Conservation (phyloP, 2,113 vertebrate species). For the Otolemur garnettii region DNA sequence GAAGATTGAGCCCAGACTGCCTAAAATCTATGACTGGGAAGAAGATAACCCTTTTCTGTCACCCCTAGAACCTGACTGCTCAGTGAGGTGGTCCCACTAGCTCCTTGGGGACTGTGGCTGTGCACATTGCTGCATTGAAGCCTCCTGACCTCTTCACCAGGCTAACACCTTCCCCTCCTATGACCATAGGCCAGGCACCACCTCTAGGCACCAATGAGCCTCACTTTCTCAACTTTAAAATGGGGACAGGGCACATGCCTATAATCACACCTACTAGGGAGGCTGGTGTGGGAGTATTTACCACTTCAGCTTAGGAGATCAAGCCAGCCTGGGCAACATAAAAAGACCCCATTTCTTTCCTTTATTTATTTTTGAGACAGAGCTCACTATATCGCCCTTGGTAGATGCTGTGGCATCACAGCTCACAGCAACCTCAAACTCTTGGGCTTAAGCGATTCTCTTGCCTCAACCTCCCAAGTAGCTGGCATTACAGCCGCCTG, state of each 20-base stretch:
- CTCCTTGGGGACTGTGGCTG: not conserved
- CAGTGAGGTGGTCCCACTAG: not conserved
- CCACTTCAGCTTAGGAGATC: not conserved
- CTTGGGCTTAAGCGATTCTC: too few relatives aligned
- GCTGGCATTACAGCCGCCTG: too few relatives aligned
- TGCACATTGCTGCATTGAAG: not conserved
- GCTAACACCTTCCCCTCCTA: not conserved
- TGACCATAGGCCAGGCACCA: not conserved
- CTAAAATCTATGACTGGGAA: not conserved
- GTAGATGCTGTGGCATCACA: too few relatives aligned
- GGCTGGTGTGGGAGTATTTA: too few relatives aligned
- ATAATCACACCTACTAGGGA: too few relatives aligned
- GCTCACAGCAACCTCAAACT: too few relatives aligned
- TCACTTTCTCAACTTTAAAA: slow-evolving; percentile 10
- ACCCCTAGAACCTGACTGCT: not conserved
- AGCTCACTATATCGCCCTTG: too few relatives aligned
- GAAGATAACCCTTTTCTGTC: not conserved
- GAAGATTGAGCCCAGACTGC: not conserved
- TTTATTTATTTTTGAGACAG: too few relatives aligned
- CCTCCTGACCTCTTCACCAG: not conserved
- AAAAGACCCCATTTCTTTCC: too few relatives aligned
- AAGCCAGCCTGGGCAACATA: too few relatives aligned
- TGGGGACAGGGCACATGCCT: not conserved
- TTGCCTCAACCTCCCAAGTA: too few relatives aligned
- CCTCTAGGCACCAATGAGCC: not conserved